Conservation (phyloP, 2,113 vertebrate species). For the Entelurus aequoreus region DNA sequence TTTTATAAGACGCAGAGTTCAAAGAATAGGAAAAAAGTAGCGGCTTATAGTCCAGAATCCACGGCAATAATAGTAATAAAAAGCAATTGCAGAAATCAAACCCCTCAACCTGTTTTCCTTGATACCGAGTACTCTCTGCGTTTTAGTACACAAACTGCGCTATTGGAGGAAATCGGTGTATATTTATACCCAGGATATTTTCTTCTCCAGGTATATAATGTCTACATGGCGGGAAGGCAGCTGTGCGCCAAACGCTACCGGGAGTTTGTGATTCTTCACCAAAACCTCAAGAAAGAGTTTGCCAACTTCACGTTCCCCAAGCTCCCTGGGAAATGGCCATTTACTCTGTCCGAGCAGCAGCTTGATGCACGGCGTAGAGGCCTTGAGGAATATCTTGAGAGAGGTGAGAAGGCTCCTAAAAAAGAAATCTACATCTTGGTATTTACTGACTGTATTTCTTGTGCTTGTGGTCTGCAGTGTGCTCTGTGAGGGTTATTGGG, state of each 20-base stretch:
- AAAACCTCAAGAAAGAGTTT: constrained; percentile 94
- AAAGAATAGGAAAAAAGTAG: no score
- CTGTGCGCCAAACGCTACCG: constrained; percentile 93
- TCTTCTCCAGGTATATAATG: constrained; percentile 83
- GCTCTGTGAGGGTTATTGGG: constrained; percentile 91
- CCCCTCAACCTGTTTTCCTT: no score
- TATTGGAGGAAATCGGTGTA: neutral
- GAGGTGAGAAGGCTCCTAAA: constrained; percentile 50
- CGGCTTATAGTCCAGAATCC: no score
- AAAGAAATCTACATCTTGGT: neutral
- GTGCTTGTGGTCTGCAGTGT: constrained; percentile 72
- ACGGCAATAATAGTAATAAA: no score
- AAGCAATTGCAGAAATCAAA: no score
- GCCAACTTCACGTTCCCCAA: constrained; percentile 88
- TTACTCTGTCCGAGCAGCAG: constrained; percentile 93
- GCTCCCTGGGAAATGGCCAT: constrained; percentile 94
- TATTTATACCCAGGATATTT: neutral
- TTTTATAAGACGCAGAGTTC: no score
- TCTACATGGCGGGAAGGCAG: constrained; percentile 94
- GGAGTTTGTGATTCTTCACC: constrained; percentile 91
- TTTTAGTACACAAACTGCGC: neutral
- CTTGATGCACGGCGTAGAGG: constrained; percentile 87
- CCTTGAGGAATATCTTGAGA: constrained; percentile 93
- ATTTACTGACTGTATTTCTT: neutral
- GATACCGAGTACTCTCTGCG: no score